These are phyloP conservation scores for Panurus biarmicus DNA, from an alignment of 2,113 vertebrate genomes.

Conservation along the genomic window DNA sequence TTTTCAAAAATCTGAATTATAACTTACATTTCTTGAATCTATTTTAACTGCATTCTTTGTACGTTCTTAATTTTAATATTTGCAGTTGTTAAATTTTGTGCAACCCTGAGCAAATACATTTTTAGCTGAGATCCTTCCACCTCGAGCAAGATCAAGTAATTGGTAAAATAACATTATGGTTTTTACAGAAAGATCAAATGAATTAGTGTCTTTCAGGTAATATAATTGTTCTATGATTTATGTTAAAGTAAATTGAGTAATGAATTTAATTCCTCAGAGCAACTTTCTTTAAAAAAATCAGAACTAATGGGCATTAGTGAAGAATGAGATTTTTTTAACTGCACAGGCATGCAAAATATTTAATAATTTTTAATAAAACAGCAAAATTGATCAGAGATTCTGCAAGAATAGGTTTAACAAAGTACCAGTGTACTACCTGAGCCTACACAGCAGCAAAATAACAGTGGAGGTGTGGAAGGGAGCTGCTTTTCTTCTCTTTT, in stretches of 20 bases:
- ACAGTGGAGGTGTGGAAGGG: neutral
- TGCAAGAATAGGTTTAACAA: neutral
- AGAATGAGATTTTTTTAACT: neutral
- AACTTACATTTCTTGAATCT: neutral
- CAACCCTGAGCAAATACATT: neutral
- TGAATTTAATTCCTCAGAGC: neutral
- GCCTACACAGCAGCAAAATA: neutral
- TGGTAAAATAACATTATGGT: conserved; percentile 13
- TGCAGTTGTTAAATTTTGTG: neutral
- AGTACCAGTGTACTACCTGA: neutral
- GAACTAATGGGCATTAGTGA: neutral
- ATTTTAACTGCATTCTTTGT: neutral
- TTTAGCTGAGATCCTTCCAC: conserved; percentile 22
- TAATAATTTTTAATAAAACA: neutral
- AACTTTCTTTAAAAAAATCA: neutral
- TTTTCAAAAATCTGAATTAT: neutral
- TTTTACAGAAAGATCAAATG: conserved; percentile 34
- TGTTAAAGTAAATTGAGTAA: conserved; percentile 11
- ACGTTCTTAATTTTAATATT: conserved; percentile 13
- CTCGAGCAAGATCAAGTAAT: conserved; percentile 47
- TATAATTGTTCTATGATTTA: neutral
- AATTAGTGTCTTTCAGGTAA: conserved; percentile 33
- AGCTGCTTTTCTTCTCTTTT: neutral
- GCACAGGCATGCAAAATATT: no score
- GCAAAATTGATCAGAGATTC: neutral